Evolutionary conservation across 2,888 invertebrate species (phyloP), one percentile per base, ranked within the genome.

Genomic region (Lycophotia porphyrea): DNA sequence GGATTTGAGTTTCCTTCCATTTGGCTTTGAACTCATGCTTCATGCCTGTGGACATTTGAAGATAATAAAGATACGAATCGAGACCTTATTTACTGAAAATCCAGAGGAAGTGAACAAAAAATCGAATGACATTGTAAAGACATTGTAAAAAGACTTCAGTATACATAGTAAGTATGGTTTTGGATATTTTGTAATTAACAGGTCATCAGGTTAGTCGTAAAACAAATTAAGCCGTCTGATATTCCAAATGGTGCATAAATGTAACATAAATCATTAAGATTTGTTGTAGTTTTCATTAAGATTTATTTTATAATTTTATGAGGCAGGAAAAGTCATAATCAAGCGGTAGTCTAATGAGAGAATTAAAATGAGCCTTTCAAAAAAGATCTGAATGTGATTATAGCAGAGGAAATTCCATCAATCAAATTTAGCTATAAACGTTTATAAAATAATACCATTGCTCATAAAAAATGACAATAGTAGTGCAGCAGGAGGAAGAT

Each of bases 1-100:
- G 61, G 64, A 8, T n/a, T 64, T 9, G 18, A 71, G 71, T 11
- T 81, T 84, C 36, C 74, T 80, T 9, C 81, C 81, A 39, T 73
- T 86, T 21, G 81, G 81, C 0, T 79, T 80, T 1, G 65, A 72
- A 2, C 79, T 83, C 3, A 83, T 87, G 78, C 39, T 83, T 0
- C 86, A 87, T 34, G 78, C 82, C 1, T 81, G 82, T 58, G 81
- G 82, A 0, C 83, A 86, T 63, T 49, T 87, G 39, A 86, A 86
- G 27, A 67, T 85, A 5, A 67, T 79, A 2, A 79, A 63, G 47
- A 80, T 34, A 24, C 64, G 60, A 49, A 73, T 77, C 3, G 52
- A 76, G 5, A 61, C 39, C 11, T 64, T 86, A 49, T 83, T 71
- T 75, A n/a, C 52, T 36, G 34, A 24, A 44, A 58, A 67, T 55